Evolutionary conservation across 2,113 vertebrate species (phyloP).

Genomic region (Sorex araneus): DNA sequence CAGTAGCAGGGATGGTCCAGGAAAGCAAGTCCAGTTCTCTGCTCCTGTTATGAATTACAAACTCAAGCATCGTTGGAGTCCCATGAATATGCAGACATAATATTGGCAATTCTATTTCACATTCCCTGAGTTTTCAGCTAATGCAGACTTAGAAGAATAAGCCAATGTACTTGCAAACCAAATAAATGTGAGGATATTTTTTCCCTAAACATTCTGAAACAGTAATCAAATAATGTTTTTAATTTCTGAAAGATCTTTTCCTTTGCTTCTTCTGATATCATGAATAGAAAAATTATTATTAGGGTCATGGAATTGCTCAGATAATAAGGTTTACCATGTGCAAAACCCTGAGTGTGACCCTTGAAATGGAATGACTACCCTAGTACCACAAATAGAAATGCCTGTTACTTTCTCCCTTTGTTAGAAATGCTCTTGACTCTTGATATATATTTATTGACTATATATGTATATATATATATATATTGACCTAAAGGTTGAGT

Average conservation of each 20-base stretch:
- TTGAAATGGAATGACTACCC: too few species aligned
- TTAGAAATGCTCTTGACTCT: constrained; percentile 20
- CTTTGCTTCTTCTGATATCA: not conserved
- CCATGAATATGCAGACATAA: not conserved
- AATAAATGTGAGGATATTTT: not conserved
- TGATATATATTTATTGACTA: not conserved
- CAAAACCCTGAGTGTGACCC: too few species aligned
- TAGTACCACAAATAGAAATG: not conserved
- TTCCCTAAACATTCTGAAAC: not conserved
- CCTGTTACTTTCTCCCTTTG: not conserved
- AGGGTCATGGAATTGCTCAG: not conserved
- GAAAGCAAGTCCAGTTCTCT: not conserved
- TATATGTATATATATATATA: too few species aligned
- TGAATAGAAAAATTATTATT: not conserved
- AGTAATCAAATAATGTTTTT: not conserved
- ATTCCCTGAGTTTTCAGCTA: not conserved
- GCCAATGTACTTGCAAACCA: not conserved
- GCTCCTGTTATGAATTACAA: not conserved
- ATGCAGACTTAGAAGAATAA: constrained; percentile 15
- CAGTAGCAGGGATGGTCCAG: rapidly evolving
- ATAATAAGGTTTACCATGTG: too few species aligned
- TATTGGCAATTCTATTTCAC: not conserved
- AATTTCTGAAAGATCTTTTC: not conserved
- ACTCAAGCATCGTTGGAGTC: constrained; percentile 30
- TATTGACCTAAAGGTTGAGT: not conserved